These are phyloP conservation scores for Drosophila malerkotliana DNA, from an alignment of 1,140 invertebrate species.

Conservation along the genomic window DNA sequence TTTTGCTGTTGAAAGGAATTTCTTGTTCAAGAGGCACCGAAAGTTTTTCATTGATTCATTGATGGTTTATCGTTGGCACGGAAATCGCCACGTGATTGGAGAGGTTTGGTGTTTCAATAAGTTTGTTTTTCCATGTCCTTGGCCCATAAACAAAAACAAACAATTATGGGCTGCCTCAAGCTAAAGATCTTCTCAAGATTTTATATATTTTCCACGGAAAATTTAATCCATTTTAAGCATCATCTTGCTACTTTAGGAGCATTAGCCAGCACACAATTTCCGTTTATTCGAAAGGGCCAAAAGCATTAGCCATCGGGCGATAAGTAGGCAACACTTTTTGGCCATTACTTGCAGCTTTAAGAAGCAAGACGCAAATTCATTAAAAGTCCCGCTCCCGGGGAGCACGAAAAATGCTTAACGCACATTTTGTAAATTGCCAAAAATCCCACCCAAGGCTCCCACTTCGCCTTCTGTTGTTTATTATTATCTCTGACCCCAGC, in stretches of 20 bases:
- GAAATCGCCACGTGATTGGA: conserved; percentile 9
- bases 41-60: conserved; percentile 42
- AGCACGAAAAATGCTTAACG: conserved; percentile 61
- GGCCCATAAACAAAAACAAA: conserved; percentile 1
- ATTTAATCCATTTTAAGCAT: conserved; percentile 12
- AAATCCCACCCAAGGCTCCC: conserved; percentile 28
- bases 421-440: conserved; percentile 72
- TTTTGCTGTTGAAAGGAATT: conserved; percentile 19
- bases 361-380: conserved; percentile 69
- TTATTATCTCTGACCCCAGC: conserved; percentile 59
- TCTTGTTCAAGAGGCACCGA: conserved; percentile 3
- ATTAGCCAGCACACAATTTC: conserved; percentile 50
- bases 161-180: background rate
- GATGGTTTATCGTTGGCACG: conserved; percentile 24
- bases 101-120: background rate
- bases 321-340: conserved; percentile 57
- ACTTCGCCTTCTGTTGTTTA: conserved; percentile 69
- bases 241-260: conserved; percentile 6
- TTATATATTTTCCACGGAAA: conserved; percentile 9
- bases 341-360: conserved; percentile 59
- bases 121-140: background rate
- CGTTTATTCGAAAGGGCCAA: conserved; percentile 1
- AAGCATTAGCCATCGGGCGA: conserved; percentile 32
- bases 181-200: background rate
- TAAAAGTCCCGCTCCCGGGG: conserved; percentile 46